Conservation (phyloP, 1,140 invertebrate species). For the Formica exsecta region DNA sequence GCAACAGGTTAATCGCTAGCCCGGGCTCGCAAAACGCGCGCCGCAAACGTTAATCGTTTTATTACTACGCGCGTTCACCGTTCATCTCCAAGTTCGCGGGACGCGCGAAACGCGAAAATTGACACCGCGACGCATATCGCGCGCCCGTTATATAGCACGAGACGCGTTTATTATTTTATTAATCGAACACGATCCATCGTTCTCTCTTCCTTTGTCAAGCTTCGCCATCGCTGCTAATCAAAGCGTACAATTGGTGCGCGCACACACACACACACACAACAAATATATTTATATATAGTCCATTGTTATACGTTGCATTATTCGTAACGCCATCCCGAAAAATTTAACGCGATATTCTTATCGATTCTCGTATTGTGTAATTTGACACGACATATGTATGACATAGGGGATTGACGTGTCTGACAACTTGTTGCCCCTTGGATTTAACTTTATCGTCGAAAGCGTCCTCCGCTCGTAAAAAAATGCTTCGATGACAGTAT, state of each 20-base stretch:
- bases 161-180: constrained; percentile 53
- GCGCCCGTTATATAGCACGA: constrained; percentile 2
- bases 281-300: too few relatives aligned
- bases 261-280: too few relatives aligned
- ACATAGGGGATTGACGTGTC: background rate
- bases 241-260: constrained; percentile 27
- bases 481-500: constrained; percentile 30
- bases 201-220: constrained; percentile 32
- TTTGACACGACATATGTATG: background rate
- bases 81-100: constrained; percentile 40
- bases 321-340: background rate
- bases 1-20: constrained; percentile 73
- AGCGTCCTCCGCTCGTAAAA: background rate
- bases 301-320: background rate
- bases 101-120: constrained; percentile 41
- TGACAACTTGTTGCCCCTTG: constrained; percentile 8
- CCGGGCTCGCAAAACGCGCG: constrained; percentile 50
- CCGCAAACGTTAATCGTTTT: constrained; percentile 70
- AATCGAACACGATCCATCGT: constrained; percentile 29
- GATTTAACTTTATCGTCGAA: constrained; percentile 40
- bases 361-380: constrained; percentile 31
- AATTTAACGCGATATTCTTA: constrained; percentile 46
- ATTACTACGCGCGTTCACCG: constrained; percentile 58
- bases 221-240: constrained; percentile 13
- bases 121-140: constrained; percentile 36